These are phyloP conservation scores for Phylloscopus whistleri DNA, from an alignment of 2,113 vertebrate species.

Conservation along the genomic window DNA sequence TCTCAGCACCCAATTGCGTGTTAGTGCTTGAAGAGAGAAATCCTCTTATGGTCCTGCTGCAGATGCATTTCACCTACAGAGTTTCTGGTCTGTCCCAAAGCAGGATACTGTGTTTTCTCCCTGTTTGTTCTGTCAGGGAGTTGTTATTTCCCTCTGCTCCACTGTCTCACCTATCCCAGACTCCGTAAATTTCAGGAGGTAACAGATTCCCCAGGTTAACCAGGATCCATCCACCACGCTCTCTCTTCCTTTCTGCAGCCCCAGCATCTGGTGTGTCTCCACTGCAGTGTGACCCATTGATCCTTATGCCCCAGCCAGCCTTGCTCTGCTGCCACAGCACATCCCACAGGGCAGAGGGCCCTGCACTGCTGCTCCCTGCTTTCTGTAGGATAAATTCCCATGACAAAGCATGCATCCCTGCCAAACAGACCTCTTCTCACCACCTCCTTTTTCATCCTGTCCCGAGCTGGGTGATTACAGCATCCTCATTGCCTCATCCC, in stretches of 20 bases:
- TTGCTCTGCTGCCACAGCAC: not conserved
- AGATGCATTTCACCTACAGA: not conserved
- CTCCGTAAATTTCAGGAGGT: not conserved
- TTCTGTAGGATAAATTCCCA: not conserved
- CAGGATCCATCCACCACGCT: not conserved
- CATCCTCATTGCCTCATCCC: not conserved
- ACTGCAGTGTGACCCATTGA: fast-evolving
- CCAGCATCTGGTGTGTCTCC: not conserved
- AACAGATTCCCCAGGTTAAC: not conserved
- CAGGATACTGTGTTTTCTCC: not conserved
- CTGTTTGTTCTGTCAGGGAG: not conserved
- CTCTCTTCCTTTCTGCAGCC: not conserved
- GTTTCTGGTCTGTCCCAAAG: not conserved
- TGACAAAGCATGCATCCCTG: not conserved
- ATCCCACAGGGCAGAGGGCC: not conserved
- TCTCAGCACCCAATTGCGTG: not conserved
- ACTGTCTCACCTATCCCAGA: not conserved
- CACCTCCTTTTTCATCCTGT: not conserved
- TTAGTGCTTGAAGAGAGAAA: not conserved
- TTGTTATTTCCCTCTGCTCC: not conserved
- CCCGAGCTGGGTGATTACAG: not conserved
- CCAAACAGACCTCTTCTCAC: not conserved
- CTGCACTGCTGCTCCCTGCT: not conserved
- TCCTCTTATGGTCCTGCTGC: not conserved
- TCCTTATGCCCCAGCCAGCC: not conserved